Conservation (phyloP, 2,888 invertebrate species). For the Cephus pygmeus region DNA sequence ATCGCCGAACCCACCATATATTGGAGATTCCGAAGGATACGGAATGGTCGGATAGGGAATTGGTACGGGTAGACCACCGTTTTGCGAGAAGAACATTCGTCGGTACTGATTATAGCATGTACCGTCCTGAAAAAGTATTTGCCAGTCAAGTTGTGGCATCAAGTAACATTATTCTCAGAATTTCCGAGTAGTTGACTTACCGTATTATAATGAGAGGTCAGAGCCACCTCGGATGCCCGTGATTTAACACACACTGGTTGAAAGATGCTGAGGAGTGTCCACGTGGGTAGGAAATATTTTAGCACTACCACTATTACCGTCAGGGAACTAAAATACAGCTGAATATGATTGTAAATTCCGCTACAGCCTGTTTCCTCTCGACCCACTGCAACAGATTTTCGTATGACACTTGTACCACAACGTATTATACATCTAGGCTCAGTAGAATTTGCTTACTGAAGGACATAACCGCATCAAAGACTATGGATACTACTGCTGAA, state of each 20-base stretch:
- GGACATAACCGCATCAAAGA: conserved; percentile 56
- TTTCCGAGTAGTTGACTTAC: conserved; percentile 26
- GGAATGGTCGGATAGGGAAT: conserved; percentile 46
- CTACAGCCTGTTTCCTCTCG: conserved; percentile 59
- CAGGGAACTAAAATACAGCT: conserved; percentile 43
- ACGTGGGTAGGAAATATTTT: conserved; percentile 54
- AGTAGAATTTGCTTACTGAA: conserved; percentile 41
- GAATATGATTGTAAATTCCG: conserved; percentile 62
- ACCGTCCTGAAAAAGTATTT: conserved; percentile 41
- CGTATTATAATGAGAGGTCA: conserved; percentile 54
- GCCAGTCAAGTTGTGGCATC: background rate
- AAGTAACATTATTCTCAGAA: background rate
- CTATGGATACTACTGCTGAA: conserved; percentile 62
- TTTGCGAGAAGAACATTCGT: conserved; percentile 49
- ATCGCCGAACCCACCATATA: conserved; percentile 52
- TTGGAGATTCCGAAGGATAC: conserved; percentile 48
- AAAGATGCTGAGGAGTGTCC: conserved; percentile 53
- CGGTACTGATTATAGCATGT: conserved; percentile 52
- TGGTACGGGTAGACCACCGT: conserved; percentile 35
- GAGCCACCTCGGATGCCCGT: conserved; percentile 52
- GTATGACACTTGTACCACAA: too few species aligned
- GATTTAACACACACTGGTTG: conserved; percentile 52
- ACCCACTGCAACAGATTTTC: conserved; percentile 49
- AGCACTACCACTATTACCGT: conserved; percentile 33
- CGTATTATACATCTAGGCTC: background rate